Percentiles rank a stretch among this genome's conserved stretches.
Conservation (phyloP, 64 coral and sea anemone species). For the Montipora capricornis region DNA sequence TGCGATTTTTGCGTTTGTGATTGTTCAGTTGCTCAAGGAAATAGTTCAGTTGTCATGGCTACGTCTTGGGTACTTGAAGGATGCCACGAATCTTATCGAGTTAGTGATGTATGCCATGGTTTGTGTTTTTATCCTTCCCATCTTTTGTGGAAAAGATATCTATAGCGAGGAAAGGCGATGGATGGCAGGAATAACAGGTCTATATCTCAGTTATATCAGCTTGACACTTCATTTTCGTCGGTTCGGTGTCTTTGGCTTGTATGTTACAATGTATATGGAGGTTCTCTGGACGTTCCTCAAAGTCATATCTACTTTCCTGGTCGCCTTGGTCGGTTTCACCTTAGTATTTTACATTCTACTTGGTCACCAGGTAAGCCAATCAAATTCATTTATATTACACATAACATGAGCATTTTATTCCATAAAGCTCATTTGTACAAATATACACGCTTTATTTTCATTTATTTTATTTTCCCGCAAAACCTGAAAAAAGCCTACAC, state of each 20-base stretch:
- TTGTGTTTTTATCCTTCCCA: conserved; percentile 49
- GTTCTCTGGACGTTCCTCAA: conserved; percentile 70
- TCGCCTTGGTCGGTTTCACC: conserved; percentile 51
- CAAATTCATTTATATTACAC: not conserved
- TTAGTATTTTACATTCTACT: conserved; percentile 72
- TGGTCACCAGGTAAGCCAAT: conserved; percentile 65
- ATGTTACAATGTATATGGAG: conserved; percentile 77
- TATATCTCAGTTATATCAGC: conserved; percentile 71
- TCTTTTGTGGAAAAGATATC: conserved; percentile 22
- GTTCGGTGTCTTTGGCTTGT: conserved; percentile 59
- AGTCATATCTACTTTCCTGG: conserved; percentile 63
- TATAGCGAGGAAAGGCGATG: conserved; percentile 42
- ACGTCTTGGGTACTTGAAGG: conserved; percentile 65
- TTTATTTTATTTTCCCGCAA: no score
- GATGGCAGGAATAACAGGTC: conserved; percentile 60
- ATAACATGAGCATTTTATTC: no score
- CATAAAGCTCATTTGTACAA: no score
- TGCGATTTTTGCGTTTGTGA: conserved; percentile 16
- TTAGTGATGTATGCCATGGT: conserved; percentile 13
- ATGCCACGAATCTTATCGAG: conserved; percentile 68
- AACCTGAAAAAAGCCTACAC: no score
- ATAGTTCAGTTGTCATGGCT: conserved; percentile 49
- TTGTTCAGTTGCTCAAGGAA: conserved; percentile 63
- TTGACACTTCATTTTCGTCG: conserved; percentile 64
- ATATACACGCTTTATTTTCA: no score